These are phyloP conservation scores for Megathymus violae DNA, from an alignment of 1,140 invertebrate genomes.

Conservation along the genomic window DNA sequence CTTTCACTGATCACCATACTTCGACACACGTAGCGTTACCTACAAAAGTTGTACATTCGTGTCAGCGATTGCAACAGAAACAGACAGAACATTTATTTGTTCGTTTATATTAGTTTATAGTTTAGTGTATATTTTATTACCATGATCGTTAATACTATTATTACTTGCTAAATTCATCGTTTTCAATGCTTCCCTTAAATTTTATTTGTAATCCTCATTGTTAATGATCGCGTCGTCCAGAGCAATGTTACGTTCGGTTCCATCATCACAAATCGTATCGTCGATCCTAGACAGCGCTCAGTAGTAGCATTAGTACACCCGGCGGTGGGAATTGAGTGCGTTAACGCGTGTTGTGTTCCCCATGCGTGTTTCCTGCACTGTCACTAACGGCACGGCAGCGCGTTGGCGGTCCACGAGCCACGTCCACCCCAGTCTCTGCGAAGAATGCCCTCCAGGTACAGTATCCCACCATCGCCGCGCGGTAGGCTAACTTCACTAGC, in stretches of 20 bases:
- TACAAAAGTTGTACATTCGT: neutral
- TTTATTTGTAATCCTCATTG: neutral
- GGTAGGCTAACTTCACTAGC: conserved; percentile 50
- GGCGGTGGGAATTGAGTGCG: conserved; percentile 56
- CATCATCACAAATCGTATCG: conserved; percentile 16
- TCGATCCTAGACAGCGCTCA: neutral
- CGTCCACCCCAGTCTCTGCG: conserved; percentile 81
- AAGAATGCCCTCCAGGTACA: conserved; percentile 84
- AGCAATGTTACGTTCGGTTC: neutral
- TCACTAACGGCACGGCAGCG: conserved; percentile 79
- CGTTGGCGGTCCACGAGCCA: conserved; percentile 74
- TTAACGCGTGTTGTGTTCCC: conserved; percentile 79
- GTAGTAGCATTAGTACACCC: conserved; percentile 28
- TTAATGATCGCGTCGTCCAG: too few species aligned
- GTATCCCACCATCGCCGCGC: conserved; percentile 76
- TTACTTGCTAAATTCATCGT: too few species aligned
- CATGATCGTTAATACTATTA: too few species aligned
- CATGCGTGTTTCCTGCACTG: conserved; percentile 73
- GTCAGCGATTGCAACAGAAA: conserved; percentile 2
- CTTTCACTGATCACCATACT: conserved; percentile 4
- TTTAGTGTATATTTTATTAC: conserved; percentile 1
- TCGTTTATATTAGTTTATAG: too few species aligned
- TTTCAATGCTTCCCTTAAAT: neutral
- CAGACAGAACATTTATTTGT: neutral
- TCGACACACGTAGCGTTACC: conserved; percentile 7